phyloP scores from a whole-genome alignment of 1,140 invertebrate species.

The Ips typographus region DNA sequence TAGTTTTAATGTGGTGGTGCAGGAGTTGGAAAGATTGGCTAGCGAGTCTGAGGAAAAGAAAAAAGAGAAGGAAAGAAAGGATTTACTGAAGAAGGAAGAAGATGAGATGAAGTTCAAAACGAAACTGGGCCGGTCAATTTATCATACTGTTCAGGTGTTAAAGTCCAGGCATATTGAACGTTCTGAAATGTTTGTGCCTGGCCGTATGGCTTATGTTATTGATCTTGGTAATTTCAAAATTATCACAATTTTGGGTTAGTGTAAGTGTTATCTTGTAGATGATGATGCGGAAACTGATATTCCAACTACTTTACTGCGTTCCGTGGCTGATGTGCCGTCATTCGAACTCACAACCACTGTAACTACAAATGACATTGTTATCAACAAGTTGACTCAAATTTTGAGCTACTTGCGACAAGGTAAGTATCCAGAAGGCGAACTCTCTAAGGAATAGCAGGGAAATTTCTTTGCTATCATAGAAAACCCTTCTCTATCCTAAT shows the following conservation, averaged over 20 bases:
- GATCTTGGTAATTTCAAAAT: constrained; percentile 67
- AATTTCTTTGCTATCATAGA: too few relatives aligned
- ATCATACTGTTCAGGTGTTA: constrained; percentile 66
- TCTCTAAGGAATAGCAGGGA: too few relatives aligned
- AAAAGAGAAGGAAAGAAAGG: constrained; percentile 64
- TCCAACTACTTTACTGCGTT: constrained; percentile 92
- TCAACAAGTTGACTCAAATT: constrained; percentile 97
- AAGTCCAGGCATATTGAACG: constrained; percentile 72
- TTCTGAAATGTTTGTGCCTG: constrained; percentile 94
- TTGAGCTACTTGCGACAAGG: constrained; percentile 90
- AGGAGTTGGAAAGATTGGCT: constrained; percentile 73
- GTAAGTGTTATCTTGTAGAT: constrained; percentile 52
- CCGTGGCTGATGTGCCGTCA: constrained; percentile 90
- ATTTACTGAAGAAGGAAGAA: constrained; percentile 61
- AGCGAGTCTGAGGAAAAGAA: constrained; percentile 60
- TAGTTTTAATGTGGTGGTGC: not conserved
- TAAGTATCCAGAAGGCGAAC: constrained; percentile 17
- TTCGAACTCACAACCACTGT: constrained; percentile 76
- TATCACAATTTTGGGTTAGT: constrained; percentile 1
- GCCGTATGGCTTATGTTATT: constrained; percentile 97
- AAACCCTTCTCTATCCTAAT: too few relatives aligned
- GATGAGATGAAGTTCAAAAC: constrained; percentile 83
- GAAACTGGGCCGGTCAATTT: constrained; percentile 73
- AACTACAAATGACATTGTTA: constrained; percentile 93
- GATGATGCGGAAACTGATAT: constrained; percentile 92